Evolutionary conservation across 2,797 vertebrate genomes (phyloP).

Genomic region (Alauda arvensis): DNA sequence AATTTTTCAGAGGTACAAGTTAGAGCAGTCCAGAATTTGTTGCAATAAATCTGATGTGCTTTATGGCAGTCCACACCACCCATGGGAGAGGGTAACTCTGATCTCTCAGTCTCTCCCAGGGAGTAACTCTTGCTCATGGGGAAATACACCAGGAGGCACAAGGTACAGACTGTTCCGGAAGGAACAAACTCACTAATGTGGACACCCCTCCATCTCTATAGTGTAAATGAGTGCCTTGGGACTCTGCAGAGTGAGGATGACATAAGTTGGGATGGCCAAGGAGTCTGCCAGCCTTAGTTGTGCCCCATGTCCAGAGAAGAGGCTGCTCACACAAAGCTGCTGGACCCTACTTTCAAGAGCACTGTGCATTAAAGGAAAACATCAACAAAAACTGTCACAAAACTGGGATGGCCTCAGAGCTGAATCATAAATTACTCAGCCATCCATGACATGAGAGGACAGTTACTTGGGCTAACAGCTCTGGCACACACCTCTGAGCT

Average conservation of each 20-base stretch:
- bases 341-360: background rate
- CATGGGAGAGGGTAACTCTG: background rate
- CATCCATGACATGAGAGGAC: fast-evolving
- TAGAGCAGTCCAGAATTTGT: background rate
- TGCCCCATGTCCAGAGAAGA: background rate
- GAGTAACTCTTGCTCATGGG: background rate
- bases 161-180: background rate
- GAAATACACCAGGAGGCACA: background rate
- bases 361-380: background rate
- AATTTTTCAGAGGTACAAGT: background rate
- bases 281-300: background rate
- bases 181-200: background rate
- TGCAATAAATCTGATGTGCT: background rate
- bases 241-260: background rate
- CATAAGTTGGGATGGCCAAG: background rate
- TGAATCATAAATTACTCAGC: conserved; percentile 2
- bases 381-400: background rate
- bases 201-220: background rate
- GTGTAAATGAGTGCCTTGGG: background rate
- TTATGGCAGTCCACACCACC: background rate
- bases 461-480: background rate
- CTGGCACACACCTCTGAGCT: background rate
- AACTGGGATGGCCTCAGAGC: background rate
- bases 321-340: background rate
- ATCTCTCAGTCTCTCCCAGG: background rate